phyloP scores from a whole-genome alignment of 2,797 vertebrate species.

The Sphenodon punctatus region DNA sequence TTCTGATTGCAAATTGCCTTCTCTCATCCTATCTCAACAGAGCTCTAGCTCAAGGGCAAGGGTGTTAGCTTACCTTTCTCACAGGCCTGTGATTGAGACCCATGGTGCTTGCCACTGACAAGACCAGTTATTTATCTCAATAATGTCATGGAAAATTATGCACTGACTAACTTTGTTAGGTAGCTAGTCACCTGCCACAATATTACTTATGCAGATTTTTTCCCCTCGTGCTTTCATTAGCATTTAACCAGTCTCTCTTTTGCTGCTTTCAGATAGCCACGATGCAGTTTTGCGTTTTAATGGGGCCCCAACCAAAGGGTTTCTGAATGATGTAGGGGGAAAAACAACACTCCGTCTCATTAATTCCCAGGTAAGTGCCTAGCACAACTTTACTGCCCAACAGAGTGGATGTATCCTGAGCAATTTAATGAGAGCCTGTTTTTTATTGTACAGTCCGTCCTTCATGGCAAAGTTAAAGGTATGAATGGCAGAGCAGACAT shows the following conservation, averaged over 20 bases:
- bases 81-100: too few relatives aligned
- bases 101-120: too few relatives aligned
- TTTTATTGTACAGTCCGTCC: background rate
- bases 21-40: too few relatives aligned
- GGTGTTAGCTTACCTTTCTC: too few relatives aligned
- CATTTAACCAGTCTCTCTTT: background rate
- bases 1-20: too few relatives aligned
- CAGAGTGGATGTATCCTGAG: background rate
- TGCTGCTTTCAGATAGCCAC: conserved; percentile 75
- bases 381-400: background rate
- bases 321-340: conserved; percentile 77
- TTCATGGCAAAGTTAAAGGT: background rate
- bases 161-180: too few relatives aligned
- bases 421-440: background rate
- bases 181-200: too few relatives aligned
- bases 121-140: too few relatives aligned
- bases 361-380: conserved; percentile 80
- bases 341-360: conserved; percentile 83
- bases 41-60: too few relatives aligned
- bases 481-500: background rate
- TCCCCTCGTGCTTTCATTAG: background rate
- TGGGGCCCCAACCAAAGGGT: conserved; percentile 75
- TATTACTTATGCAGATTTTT: too few relatives aligned
- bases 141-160: too few relatives aligned
- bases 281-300: conserved; percentile 82